Conservation (phyloP, 2,888 invertebrate species). For the Caenorhabditis sulstoni region DNA sequence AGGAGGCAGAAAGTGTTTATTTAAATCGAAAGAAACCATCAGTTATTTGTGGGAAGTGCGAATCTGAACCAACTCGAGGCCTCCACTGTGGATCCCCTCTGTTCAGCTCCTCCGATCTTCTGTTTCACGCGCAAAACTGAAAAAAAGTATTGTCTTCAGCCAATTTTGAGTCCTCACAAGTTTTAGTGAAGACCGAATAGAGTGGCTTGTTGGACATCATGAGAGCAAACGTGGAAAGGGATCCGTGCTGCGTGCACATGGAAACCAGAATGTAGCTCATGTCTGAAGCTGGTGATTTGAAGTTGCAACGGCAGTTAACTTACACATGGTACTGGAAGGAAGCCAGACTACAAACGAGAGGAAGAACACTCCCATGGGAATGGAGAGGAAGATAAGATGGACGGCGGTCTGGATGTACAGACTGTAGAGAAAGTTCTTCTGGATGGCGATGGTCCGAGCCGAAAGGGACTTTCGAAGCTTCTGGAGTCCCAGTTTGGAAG, state of each 20-base stretch:
- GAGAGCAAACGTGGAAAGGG: slow-evolving; percentile 25
- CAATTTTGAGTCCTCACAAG: slow-evolving; percentile 9
- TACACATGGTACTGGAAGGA: slow-evolving; percentile 35
- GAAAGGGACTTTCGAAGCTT: slow-evolving; percentile 31
- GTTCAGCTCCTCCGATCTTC: slow-evolving; percentile 14
- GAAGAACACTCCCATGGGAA: slow-evolving; percentile 36
- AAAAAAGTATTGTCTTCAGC: not conserved
- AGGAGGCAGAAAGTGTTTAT: slow-evolving; percentile 47
- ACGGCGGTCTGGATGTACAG: slow-evolving; percentile 37
- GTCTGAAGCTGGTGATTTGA: not conserved
- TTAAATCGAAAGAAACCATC: not conserved
- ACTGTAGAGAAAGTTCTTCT: slow-evolving; percentile 34
- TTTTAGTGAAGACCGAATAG: slow-evolving; percentile 37
- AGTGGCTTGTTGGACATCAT: slow-evolving; percentile 37
- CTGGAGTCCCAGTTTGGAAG: slow-evolving; percentile 26
- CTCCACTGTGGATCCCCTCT: slow-evolving; percentile 4
- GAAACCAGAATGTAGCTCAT: slow-evolving; percentile 41
- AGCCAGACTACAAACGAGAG: slow-evolving; percentile 16
- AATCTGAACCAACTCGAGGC: slow-evolving; percentile 26
- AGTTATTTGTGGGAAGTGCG: not conserved
- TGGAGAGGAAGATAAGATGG: slow-evolving; percentile 29
- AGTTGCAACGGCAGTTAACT: not conserved
- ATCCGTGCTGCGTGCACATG: slow-evolving; percentile 42
- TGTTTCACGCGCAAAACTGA: slow-evolving; percentile 28
- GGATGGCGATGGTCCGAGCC: slow-evolving; percentile 19